Evolutionary conservation across 2,797 vertebrate genomes (phyloP).

Genomic region (Huso huso): DNA sequence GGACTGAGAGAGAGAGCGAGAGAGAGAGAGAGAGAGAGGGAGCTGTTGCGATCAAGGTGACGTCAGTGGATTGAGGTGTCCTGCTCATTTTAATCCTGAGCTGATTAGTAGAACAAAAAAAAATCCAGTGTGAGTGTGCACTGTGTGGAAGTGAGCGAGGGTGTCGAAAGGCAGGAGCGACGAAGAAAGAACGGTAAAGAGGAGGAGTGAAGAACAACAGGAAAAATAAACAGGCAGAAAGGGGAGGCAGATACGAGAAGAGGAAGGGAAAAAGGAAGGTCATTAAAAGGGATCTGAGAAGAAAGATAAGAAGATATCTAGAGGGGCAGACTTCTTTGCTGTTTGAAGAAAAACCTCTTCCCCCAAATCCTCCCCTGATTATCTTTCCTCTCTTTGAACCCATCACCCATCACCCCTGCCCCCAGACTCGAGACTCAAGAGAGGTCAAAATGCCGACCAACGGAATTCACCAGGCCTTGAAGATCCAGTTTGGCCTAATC

Average conservation of each 20-base stretch:
- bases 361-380: constrained; percentile 20
- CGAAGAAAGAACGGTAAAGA: neutral
- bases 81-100: constrained; percentile 65
- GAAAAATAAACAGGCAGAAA: neutral
- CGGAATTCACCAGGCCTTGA: constrained; percentile 76
- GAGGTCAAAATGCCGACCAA: constrained; percentile 79
- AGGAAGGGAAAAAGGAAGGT: no score
- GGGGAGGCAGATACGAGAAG: no score
- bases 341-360: constrained; percentile 1
- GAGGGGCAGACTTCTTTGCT: no score
- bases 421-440: constrained; percentile 24
- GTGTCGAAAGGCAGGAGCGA: neutral
- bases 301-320: no score
- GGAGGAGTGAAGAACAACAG: neutral
- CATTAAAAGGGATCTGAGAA: no score
- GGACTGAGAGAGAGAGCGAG: constrained; percentile 11
- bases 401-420: constrained; percentile 11
- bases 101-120: constrained; percentile 55
- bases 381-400: constrained; percentile 20
- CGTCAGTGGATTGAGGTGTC: constrained; percentile 60
- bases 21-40: constrained; percentile 17
- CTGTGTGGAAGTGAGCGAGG: neutral
- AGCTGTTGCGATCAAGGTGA: constrained; percentile 42
- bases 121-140: constrained; percentile 8
- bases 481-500: constrained; percentile 88